Conservation (phyloP, 1,140 invertebrate genomes). For the Drosophila kohkoa region DNA sequence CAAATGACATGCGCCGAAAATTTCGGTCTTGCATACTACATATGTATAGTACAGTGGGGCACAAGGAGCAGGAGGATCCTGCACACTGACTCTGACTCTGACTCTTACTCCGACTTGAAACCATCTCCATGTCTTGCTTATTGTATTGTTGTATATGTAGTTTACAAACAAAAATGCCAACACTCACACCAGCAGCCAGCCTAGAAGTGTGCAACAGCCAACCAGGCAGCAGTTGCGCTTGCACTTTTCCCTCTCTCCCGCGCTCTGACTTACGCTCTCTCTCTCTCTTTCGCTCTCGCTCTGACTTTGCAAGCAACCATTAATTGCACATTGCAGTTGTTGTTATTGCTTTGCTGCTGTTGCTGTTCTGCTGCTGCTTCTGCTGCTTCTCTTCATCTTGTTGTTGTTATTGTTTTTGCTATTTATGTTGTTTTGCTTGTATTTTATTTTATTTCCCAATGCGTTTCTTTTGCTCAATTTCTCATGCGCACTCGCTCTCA, state of each 20-base stretch:
- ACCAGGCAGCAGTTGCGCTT: conserved; percentile 58
- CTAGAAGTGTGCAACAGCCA: conserved; percentile 75
- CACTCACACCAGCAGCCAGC: conserved; percentile 58
- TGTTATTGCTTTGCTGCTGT: neutral
- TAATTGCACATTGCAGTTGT: conserved; percentile 69
- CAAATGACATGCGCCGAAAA: conserved; percentile 79
- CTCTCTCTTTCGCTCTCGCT: conserved; percentile 13
- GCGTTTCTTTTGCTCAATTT: conserved; percentile 38
- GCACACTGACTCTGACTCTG: neutral
- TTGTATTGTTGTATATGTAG: conserved; percentile 83
- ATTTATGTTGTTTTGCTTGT: conserved; percentile 81
- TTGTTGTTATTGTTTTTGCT: conserved; percentile 61
- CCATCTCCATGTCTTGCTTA: conserved; percentile 68
- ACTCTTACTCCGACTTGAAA: conserved; percentile 4
- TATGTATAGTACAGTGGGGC: conserved; percentile 33
- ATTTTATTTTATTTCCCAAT: conserved; percentile 80
- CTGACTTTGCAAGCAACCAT: conserved; percentile 35
- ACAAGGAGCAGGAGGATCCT: conserved; percentile 19
- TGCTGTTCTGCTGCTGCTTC: conserved; percentile 10
- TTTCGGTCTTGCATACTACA: conserved; percentile 54
- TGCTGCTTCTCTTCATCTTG: conserved; percentile 25
- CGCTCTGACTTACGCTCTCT: neutral
- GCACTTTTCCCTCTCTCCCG: conserved; percentile 21
- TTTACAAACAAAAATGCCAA: conserved; percentile 83
- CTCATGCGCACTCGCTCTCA: conserved; percentile 53